Evolutionary conservation across 2,888 invertebrate species (phyloP), one percentile per base, ranked within the genome.

Genomic region (Morpho achilles): DNA sequence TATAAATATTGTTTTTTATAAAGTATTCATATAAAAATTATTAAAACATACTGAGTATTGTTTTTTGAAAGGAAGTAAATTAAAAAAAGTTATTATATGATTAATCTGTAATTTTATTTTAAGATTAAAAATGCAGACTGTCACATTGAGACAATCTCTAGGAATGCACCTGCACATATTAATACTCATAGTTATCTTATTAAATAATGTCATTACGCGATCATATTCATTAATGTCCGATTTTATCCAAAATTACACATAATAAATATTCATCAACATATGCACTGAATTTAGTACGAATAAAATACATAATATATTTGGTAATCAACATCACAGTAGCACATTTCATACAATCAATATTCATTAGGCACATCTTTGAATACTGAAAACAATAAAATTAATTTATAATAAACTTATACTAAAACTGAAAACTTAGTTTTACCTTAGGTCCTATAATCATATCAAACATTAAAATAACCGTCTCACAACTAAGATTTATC

Each of bases 251-350:
- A 32, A 32, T 32, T 32, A 32, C 5, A 32, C 32, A 32, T 32
- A 32, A 32, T 32, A 32, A 32, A 32, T 32, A 32, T 58, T 59
- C 53, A 43, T 9, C 53, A 48, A 56, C 49, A 56, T 51, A 49
- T 50, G 54, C 56, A 56, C 56, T 56, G 61, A 56, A 57, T 50
- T 60, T 59, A 53, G 40, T 50, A 58, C 52, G 52, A 49, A 55
- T 54, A 53, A 55, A 56, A 60, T 55, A 67, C 49, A 63, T 57
- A 59, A 62, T 62, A 60, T 67, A 68, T 72, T 72, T 72, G 71
- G 73, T 69, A 67, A 67, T 65, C 60, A 65, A 57, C 58, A 74
- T 74, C 73, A 74, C 73, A 72, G 72, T 63, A 53, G 39, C 59
- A 61, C 43, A 44, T 57, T 56, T 57, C 56, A 54, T 53, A 59